A percentile compares a stretch with the other conserved stretches of the same genome.
phyloP scores from a whole-genome alignment of 2,888 invertebrate genomes.

The Acleris sparsana region DNA sequence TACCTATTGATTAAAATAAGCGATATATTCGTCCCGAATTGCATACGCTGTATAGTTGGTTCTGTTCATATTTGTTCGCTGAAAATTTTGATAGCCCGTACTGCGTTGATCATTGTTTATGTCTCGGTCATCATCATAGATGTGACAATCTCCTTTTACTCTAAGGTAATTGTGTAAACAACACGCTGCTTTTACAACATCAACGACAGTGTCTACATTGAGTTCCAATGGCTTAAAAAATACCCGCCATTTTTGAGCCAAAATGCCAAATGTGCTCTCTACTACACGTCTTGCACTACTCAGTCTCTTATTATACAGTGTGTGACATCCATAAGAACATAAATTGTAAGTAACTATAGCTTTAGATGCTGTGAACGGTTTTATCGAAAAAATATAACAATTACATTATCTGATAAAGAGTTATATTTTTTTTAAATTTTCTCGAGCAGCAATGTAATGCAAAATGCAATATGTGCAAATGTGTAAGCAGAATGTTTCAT shows the following conservation, averaged over 20 bases:
- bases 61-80: conserved; percentile 21
- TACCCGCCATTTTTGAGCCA: conserved; percentile 36
- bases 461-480: too few species aligned
- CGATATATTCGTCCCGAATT: conserved; percentile 19
- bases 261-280: conserved; percentile 37
- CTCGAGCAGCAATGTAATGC: too few species aligned
- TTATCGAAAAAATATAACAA: too few species aligned
- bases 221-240: conserved; percentile 29
- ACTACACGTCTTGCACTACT: conserved; percentile 37
- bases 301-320: conserved; percentile 37
- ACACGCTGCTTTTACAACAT: conserved; percentile 32
- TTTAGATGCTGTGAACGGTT: too few species aligned
- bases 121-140: conserved; percentile 19
- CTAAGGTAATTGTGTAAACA: conserved; percentile 33
- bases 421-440: too few species aligned
- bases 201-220: conserved; percentile 33
- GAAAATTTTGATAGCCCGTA: conserved; percentile 14
- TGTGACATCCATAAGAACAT: too few species aligned
- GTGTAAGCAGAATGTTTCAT: too few species aligned
- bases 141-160: conserved; percentile 26
- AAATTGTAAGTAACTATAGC: too few species aligned
- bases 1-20: conserved; percentile 23
- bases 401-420: too few species aligned
- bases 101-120: conserved; percentile 15
- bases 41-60: conserved; percentile 15